Evolutionary conservation across 2,113 vertebrate genomes (phyloP).

Genomic region (Sturnus vulgaris): DNA sequence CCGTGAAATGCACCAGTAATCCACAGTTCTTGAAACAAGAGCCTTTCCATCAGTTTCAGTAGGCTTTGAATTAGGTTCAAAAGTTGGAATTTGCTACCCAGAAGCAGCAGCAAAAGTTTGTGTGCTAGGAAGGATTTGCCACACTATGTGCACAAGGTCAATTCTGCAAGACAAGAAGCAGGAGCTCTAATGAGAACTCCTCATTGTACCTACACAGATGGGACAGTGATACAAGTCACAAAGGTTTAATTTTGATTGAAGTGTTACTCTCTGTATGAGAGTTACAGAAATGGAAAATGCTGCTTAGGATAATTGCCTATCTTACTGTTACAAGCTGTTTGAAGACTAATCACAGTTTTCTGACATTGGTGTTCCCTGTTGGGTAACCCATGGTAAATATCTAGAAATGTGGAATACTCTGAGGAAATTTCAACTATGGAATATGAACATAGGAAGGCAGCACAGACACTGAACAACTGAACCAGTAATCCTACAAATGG

Average conservation of each 20-base stretch:
- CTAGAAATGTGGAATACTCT: neutral
- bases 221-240: neutral
- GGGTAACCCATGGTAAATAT: neutral
- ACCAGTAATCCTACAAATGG: neutral
- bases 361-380: neutral
- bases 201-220: neutral
- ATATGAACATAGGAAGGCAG: neutral
- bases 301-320: neutral
- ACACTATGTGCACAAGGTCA: neutral
- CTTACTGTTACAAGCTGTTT: rapidly evolving
- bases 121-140: neutral
- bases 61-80: neutral
- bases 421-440: neutral
- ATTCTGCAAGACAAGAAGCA: neutral
- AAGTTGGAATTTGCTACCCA: neutral
- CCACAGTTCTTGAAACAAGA: neutral
- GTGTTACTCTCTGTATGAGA: neutral
- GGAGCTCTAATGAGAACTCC: neutral
- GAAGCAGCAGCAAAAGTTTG: neutral
- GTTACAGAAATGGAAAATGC: neutral
- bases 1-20: neutral
- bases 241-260: neutral
- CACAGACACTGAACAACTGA: neutral
- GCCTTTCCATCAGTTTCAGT: neutral
- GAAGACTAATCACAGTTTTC: neutral